Evolutionary conservation across 2,113 vertebrate species (phyloP).

Genomic region (Brachyistius frenatus): DNA sequence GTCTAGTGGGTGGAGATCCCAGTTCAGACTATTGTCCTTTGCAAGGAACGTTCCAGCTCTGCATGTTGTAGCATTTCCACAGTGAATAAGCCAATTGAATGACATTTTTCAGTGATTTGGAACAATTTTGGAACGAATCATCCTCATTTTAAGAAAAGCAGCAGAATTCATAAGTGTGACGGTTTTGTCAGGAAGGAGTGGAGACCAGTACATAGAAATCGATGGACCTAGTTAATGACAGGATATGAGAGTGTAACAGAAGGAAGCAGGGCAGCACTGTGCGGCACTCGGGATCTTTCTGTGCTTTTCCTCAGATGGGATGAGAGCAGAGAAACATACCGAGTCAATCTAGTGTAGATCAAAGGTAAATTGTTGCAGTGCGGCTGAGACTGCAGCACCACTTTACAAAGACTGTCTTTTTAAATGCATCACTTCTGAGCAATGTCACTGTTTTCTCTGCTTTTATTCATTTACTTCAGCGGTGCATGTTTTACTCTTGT

Average conservation of each 20-base stretch:
- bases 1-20: not conserved
- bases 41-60: not conserved
- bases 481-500: not conserved
- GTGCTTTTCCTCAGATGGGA: slow-evolving; percentile 11
- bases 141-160: not conserved
- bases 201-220: not conserved
- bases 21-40: not conserved
- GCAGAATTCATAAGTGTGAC: not conserved
- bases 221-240: slow-evolving; percentile 6
- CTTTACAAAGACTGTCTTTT: not conserved
- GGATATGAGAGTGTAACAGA: not conserved
- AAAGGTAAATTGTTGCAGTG: slow-evolving; percentile 31
- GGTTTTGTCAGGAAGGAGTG: not conserved
- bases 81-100: not conserved
- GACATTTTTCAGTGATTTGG: not conserved
- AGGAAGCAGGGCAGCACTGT: slow-evolving; percentile 5
- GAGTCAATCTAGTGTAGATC: slow-evolving; percentile 37
- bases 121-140: not conserved
- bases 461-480: not conserved
- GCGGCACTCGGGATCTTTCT: not conserved
- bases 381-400: slow-evolving; percentile 34
- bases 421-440: not conserved
- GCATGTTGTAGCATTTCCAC: not conserved
- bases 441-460: not conserved
- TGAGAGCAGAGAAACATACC: slow-evolving; percentile 20